Evolutionary conservation across 2,888 invertebrate genomes (phyloP).

Genomic region (Sminthurinus aureus): DNA sequence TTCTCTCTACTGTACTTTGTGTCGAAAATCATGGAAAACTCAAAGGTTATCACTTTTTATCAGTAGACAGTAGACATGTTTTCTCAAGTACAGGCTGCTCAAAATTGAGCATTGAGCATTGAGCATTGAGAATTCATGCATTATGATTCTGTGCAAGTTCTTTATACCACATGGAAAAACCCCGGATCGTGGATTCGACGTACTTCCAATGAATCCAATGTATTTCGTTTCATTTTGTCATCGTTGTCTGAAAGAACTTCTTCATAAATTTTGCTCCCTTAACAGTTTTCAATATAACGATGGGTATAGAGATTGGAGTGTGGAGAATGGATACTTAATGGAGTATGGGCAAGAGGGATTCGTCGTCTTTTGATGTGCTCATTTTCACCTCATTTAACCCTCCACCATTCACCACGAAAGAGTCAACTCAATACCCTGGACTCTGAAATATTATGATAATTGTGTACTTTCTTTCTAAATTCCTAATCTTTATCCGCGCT

Average conservation of each 20-base stretch:
- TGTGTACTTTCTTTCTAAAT: neutral
- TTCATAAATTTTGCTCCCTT: neutral
- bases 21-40: no score
- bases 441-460: neutral
- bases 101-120: no score
- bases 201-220: neutral
- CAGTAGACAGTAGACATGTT: no score
- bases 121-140: no score
- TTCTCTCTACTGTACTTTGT: neutral
- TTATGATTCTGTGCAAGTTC: no score
- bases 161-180: no score
- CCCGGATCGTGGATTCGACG: no score
- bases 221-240: neutral
- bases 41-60: no score
- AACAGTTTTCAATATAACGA: neutral
- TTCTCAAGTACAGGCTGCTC: no score
- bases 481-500: no score
- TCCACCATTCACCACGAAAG: neutral
- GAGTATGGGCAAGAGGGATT: neutral
- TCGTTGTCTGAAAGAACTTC: neutral
- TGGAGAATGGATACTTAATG: no score
- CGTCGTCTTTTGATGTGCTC: neutral
- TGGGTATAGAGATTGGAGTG: neutral
- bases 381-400: slow-evolving; percentile 8
- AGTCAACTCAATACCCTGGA: neutral